Percentiles rank a stretch among this genome's conserved stretches.
Conservation (phyloP, 2,888 invertebrate species). For the Ecdyonurus torrentis region DNA sequence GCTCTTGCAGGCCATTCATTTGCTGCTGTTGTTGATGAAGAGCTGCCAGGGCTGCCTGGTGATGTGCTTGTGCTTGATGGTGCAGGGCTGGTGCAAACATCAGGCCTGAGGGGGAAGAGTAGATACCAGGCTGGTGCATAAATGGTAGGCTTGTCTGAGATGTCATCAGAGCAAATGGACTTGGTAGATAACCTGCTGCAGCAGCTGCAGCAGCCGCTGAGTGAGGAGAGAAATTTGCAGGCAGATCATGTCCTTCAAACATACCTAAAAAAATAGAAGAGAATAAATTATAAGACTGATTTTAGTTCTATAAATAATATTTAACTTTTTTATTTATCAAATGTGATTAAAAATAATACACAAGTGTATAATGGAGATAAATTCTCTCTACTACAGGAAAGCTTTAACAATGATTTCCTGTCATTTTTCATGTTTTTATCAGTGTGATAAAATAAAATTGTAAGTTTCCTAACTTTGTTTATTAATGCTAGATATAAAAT, state of each 20-base stretch:
- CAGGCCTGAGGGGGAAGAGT: conserved; percentile 23
- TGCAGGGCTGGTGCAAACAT: conserved; percentile 28
- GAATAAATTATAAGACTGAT: too few species aligned
- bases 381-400: too few species aligned
- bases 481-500: too few species aligned
- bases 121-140: conserved; percentile 29
- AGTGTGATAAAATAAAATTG: too few species aligned
- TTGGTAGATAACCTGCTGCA: conserved; percentile 24
- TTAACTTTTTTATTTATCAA: too few species aligned
- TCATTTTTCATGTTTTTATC: too few species aligned
- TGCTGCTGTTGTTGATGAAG: conserved; percentile 16
- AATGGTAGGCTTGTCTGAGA: conserved; percentile 31
- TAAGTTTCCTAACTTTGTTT: too few species aligned
- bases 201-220: conserved; percentile 24
- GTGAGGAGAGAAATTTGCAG: conserved; percentile 15
- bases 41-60: conserved; percentile 18
- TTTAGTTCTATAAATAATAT: too few species aligned
- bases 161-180: conserved; percentile 32
- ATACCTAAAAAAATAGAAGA: background rate
- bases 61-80: conserved; percentile 11
- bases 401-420: too few species aligned
- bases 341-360: too few species aligned
- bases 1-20: conserved; percentile 14
- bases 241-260: background rate
- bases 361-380: too few species aligned